Conservation (phyloP, 2,797 vertebrate species). For the Dicrostonyx torquatus region DNA sequence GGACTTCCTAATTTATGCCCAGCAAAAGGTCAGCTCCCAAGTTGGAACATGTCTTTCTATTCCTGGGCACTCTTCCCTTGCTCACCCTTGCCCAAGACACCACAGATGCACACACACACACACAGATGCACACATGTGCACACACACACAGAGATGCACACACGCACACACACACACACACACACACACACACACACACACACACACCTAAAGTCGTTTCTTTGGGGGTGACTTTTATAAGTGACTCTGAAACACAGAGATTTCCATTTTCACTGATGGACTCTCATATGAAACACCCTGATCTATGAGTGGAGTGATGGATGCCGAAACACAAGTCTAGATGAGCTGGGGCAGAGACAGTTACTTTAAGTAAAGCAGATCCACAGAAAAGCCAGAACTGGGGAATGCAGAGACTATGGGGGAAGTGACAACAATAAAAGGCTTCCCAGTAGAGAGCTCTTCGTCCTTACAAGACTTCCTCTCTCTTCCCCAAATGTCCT, state of each 20-base stretch:
- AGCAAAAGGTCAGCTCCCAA: neutral
- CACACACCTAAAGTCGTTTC: neutral
- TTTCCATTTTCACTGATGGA: constrained; percentile 2
- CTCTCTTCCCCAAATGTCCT: neutral
- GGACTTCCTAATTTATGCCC: neutral
- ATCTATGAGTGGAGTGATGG: neutral
- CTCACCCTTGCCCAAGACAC: neutral
- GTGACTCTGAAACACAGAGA: neutral
- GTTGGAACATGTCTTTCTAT: neutral
- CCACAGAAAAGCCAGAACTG: neutral
- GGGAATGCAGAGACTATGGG: neutral
- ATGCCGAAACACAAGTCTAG: neutral
- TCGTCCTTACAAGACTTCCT: neutral
- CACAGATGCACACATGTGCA: too few relatives aligned
- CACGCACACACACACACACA: neutral
- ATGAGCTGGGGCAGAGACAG: neutral
- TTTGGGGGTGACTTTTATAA: constrained; percentile 20
- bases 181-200: neutral
- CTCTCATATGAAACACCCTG: neutral
- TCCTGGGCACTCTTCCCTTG: neutral
- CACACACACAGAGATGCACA: too few relatives aligned
- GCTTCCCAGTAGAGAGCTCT: neutral
- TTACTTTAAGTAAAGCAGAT: neutral
- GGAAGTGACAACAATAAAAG: neutral
- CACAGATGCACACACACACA: neutral